phyloP scores from a whole-genome alignment of 1,140 invertebrate genomes.

The Lasioglossum baleicum region DNA sequence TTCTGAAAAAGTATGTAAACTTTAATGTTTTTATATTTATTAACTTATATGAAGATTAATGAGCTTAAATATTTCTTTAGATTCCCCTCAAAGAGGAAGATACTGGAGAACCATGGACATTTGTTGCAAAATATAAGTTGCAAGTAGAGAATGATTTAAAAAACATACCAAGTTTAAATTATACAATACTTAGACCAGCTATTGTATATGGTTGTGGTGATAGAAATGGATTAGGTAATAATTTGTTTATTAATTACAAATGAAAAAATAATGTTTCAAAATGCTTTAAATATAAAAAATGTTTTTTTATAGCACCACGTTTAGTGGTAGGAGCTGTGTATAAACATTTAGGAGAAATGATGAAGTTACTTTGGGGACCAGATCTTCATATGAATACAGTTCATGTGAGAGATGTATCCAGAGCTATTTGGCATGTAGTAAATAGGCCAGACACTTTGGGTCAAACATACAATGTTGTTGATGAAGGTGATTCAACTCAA shows the following conservation, averaged over 20 bases:
- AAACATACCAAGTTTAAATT: constrained; percentile 85
- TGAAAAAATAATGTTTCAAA: not conserved
- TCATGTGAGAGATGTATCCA: constrained; percentile 90
- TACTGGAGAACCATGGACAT: constrained; percentile 89
- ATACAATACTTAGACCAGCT: constrained; percentile 90
- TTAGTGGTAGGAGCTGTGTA: constrained; percentile 93
- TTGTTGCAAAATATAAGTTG: constrained; percentile 90
- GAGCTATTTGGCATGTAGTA: constrained; percentile 87
- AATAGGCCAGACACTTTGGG: constrained; percentile 79
- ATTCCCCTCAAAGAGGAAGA: constrained; percentile 87
- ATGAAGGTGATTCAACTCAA: constrained; percentile 90
- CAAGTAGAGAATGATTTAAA: constrained; percentile 90
- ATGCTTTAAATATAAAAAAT: too few relatives aligned
- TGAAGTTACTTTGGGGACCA: constrained; percentile 94
- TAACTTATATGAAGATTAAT: not conserved
- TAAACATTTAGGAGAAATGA: constrained; percentile 92
- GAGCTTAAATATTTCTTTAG: constrained; percentile 77
- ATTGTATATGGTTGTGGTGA: constrained; percentile 93
- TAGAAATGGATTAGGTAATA: constrained; percentile 87
- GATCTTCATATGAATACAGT: constrained; percentile 93
- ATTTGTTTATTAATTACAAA: too few relatives aligned
- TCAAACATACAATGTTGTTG: constrained; percentile 91
- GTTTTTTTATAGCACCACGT: constrained; percentile 84
- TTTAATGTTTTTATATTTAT: not conserved
- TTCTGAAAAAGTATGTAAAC: constrained; percentile 87